Conservation (phyloP, 2,888 invertebrate species). For the Brachyptera putata region DNA sequence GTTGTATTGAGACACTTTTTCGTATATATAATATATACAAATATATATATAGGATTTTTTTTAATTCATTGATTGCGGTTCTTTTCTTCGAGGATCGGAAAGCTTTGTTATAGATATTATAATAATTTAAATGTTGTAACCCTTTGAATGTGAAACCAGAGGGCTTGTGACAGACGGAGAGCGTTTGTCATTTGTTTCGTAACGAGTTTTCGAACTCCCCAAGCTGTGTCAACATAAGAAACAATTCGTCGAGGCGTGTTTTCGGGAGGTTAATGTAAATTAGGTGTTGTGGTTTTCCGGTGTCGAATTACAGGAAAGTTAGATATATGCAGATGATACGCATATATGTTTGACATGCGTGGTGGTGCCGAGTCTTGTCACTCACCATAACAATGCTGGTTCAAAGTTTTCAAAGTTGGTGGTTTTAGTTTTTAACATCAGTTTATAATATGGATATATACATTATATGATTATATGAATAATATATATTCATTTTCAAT, state of each 20-base stretch:
- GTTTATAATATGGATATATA: too few relatives aligned
- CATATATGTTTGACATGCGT: too few relatives aligned
- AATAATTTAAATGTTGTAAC: slow-evolving; percentile 2
- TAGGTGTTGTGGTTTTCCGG: slow-evolving; percentile 4
- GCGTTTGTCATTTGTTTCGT: slow-evolving; percentile 18
- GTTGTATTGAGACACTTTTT: too few relatives aligned
- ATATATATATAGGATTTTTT: too few relatives aligned
- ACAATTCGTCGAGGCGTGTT: not conserved
- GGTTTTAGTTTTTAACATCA: too few relatives aligned
- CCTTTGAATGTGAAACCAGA: not conserved
- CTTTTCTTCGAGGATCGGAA: not conserved
- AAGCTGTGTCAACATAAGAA: slow-evolving; percentile 25
- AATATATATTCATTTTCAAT: too few relatives aligned
- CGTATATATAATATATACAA: too few relatives aligned
- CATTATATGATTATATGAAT: too few relatives aligned
- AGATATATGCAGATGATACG: slow-evolving; percentile 11
- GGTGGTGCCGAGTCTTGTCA: too few relatives aligned
- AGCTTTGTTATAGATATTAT: slow-evolving; percentile 9
- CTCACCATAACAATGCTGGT: too few relatives aligned
- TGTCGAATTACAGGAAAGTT: not conserved
- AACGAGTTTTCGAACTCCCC: slow-evolving; percentile 13
- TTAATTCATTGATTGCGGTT: not conserved
- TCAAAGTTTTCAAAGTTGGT: too few relatives aligned
- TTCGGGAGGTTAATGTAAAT: not conserved
- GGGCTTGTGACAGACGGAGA: slow-evolving; percentile 19